Percentiles rank a stretch among this genome's conserved stretches.
Conservation (phyloP, 2,797 vertebrate genomes). For the Molossus alvarezi region DNA sequence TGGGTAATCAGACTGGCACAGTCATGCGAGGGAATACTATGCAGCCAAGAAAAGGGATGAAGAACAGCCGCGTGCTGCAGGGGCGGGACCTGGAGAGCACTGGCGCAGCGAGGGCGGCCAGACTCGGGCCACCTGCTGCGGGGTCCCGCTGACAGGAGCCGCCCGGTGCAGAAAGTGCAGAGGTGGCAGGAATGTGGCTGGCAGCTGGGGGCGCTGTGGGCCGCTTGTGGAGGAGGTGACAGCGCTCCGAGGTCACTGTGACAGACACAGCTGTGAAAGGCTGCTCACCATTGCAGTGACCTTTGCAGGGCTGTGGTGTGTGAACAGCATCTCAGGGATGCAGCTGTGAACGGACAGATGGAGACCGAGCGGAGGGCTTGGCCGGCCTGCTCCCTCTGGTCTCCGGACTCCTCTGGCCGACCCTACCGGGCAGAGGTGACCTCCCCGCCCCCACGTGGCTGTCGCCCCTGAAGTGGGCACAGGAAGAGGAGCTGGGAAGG, state of each 20-base stretch:
- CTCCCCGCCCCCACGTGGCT: rapidly evolving
- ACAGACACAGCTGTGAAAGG: not conserved
- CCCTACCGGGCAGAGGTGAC: too few relatives aligned
- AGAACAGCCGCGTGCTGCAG: too few relatives aligned
- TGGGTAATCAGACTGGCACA: not conserved
- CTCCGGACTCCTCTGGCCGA: not conserved
- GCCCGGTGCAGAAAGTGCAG: too few relatives aligned
- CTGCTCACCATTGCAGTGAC: rapidly evolving
- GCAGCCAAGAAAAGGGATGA: not conserved
- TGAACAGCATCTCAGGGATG: rapidly evolving
- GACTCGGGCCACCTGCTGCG: too few relatives aligned
- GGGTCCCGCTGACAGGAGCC: too few relatives aligned
- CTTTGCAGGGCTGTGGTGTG: not conserved
- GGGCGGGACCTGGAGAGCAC: too few relatives aligned
- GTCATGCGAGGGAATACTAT: too few relatives aligned
- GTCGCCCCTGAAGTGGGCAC: rapidly evolving
- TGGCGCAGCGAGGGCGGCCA: not conserved
- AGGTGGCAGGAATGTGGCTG: too few relatives aligned
- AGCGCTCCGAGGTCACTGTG: too few relatives aligned
- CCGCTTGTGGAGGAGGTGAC: not conserved
- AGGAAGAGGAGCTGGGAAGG: rapidly evolving
- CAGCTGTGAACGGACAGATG: rapidly evolving
- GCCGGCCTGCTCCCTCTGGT: too few relatives aligned
- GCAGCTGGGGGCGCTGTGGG: not conserved
- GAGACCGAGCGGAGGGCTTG: not conserved